phyloP scores from a whole-genome alignment of 2,888 invertebrate species.

The Boloria selene region DNA sequence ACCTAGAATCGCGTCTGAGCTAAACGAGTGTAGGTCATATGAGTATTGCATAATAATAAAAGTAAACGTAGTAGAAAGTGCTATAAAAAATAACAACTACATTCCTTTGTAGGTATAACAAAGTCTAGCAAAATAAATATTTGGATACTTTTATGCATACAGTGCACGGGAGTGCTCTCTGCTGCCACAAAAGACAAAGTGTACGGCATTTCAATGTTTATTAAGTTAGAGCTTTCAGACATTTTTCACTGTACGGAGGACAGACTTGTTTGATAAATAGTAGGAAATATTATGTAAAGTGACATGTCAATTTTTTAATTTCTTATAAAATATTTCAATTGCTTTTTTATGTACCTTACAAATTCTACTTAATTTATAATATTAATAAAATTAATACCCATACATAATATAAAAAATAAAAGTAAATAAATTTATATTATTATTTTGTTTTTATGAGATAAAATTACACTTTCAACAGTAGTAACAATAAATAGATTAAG shows the following conservation, averaged over 20 bases:
- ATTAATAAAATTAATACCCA: too few relatives aligned
- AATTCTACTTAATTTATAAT: background rate
- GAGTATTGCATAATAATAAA: background rate
- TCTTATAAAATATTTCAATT: background rate
- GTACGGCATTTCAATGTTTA: constrained; percentile 25
- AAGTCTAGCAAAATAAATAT: constrained; percentile 22
- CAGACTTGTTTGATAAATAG: constrained; percentile 13
- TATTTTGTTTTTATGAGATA: too few relatives aligned
- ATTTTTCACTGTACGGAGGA: constrained; percentile 7
- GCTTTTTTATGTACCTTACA: too few relatives aligned
- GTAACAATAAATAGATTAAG: too few relatives aligned
- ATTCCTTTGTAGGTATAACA: constrained; percentile 11
- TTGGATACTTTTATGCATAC: constrained; percentile 23
- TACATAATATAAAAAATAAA: too few relatives aligned
- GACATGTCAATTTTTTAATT: constrained; percentile 7
- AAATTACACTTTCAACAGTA: too few relatives aligned
- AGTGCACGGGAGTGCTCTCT: constrained; percentile 22
- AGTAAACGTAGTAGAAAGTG: background rate
- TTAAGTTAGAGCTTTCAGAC: constrained; percentile 22
- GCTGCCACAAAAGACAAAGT: constrained; percentile 23
- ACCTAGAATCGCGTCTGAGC: too few relatives aligned
- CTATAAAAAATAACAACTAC: constrained; percentile 4
- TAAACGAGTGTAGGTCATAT: too few relatives aligned
- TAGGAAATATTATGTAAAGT: background rate
- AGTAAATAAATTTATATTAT: too few relatives aligned